Percentiles rank a stretch among this genome's conserved stretches.
Conservation (phyloP, 2,888 invertebrate genomes). For the Chironomus riparius region DNA sequence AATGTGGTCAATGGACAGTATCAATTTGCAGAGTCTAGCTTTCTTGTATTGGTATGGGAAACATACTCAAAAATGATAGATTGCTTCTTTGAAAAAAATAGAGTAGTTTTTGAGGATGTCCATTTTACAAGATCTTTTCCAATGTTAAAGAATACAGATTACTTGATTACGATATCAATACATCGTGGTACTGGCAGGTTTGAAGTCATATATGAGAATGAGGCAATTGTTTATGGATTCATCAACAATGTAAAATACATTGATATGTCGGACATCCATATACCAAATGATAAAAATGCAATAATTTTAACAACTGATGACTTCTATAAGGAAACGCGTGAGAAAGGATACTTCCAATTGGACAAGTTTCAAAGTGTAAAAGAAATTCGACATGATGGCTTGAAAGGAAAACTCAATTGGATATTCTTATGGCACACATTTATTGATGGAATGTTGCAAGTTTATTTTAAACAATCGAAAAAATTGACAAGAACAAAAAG, state of each 20-base stretch:
- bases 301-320: constrained; percentile 49
- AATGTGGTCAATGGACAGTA: constrained; percentile 81
- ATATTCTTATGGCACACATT: constrained; percentile 78
- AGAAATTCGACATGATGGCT: constrained; percentile 37
- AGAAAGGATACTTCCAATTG: constrained; percentile 59
- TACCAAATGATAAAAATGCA: constrained; percentile 31
- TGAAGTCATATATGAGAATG: constrained; percentile 58
- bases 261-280: not conserved
- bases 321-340: constrained; percentile 59
- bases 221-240: constrained; percentile 60
- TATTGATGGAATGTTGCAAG: constrained; percentile 82
- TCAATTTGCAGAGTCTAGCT: constrained; percentile 79
- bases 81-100: constrained; percentile 57
- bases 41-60: constrained; percentile 68
- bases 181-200: constrained; percentile 53
- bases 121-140: constrained; percentile 74
- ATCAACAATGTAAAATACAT: constrained; percentile 51
- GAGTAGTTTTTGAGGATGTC: constrained; percentile 77
- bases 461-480: constrained; percentile 60
- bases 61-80: constrained; percentile 55
- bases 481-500: constrained; percentile 67
- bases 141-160: constrained; percentile 53
- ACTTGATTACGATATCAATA: constrained; percentile 48
- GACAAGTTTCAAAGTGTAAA: constrained; percentile 37
- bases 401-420: constrained; percentile 49